phyloP scores from a whole-genome alignment of 2,888 invertebrate species.

The Trissoscelio sp. region DNA sequence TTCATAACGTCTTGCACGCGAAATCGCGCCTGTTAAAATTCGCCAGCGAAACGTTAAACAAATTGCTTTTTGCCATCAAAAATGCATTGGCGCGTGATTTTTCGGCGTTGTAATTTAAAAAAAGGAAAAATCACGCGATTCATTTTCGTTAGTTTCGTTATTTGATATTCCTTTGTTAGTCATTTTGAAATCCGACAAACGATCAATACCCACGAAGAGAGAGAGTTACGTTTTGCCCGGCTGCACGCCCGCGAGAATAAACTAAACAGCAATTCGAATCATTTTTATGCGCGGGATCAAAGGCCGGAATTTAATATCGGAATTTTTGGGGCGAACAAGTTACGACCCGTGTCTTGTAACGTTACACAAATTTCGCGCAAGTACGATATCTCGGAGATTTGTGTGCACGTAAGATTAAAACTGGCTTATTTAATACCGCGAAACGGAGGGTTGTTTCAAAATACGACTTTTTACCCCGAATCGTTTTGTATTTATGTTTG shows the following conservation, averaged over 20 bases:
- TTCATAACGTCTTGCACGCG: background rate
- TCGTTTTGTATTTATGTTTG: no score
- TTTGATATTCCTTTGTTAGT: slow-evolving; percentile 41
- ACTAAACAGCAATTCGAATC: slow-evolving; percentile 35
- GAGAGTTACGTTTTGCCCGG: slow-evolving; percentile 27
- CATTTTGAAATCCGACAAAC: slow-evolving; percentile 30
- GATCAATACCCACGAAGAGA: slow-evolving; percentile 46
- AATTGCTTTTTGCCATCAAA: background rate
- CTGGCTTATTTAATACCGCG: slow-evolving; percentile 37
- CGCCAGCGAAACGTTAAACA: background rate
- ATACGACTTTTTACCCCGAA: background rate
- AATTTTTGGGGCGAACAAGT: slow-evolving; percentile 27
- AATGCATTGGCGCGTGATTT: no score
- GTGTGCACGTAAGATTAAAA: slow-evolving; percentile 47
- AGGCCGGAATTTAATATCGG: slow-evolving; percentile 53
- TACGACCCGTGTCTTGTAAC: slow-evolving; percentile 30
- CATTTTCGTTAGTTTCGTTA: slow-evolving; percentile 33
- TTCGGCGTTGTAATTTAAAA: slow-evolving; percentile 2
- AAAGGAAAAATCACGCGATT: slow-evolving; percentile 33
- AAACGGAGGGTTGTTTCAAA: background rate
- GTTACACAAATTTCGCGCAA: slow-evolving; percentile 24
- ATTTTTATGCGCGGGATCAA: slow-evolving; percentile 51
- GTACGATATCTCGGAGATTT: slow-evolving; percentile 24
- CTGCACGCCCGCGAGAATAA: slow-evolving; percentile 19
- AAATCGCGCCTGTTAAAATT: background rate